Conservation (phyloP, 2,888 invertebrate genomes). For the Eilema sororculum region DNA sequence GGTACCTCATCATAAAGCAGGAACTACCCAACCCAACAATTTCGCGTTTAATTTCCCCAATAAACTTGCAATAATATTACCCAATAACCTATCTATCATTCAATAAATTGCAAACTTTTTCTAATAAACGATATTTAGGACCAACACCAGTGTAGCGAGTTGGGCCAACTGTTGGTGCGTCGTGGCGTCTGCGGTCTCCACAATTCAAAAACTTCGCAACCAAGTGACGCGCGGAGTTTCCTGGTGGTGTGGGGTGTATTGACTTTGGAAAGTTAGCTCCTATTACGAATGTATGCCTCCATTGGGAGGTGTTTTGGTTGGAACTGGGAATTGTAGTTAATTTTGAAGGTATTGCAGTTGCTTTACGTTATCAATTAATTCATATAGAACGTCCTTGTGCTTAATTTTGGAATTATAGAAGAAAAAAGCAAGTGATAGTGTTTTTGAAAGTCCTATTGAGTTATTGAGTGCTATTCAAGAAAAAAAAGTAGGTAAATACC, state of each 20-base stretch:
- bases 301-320: slow-evolving; percentile 17
- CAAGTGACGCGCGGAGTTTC: slow-evolving; percentile 51
- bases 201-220: slow-evolving; percentile 56
- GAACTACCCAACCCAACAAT: neutral
- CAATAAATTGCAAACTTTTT: slow-evolving; percentile 61
- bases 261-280: slow-evolving; percentile 53
- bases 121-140: slow-evolving; percentile 60
- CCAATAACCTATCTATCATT: slow-evolving; percentile 17
- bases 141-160: slow-evolving; percentile 50
- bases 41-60: slow-evolving; percentile 17
- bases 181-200: slow-evolving; percentile 43
- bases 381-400: neutral
- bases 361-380: neutral
- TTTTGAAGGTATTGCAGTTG: neutral
- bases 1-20: neutral
- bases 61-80: slow-evolving; percentile 24
- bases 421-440: no score
- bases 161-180: slow-evolving; percentile 47
- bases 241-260: slow-evolving; percentile 41
- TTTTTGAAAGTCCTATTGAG: no score
- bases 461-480: no score
- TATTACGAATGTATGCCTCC: slow-evolving; percentile 37
- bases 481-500: no score
- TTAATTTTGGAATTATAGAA: neutral
- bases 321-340: slow-evolving; percentile 14